Base-by-base conservation (phyloP, 1,140 invertebrate genomes). In the Heliconius congener region DNA sequence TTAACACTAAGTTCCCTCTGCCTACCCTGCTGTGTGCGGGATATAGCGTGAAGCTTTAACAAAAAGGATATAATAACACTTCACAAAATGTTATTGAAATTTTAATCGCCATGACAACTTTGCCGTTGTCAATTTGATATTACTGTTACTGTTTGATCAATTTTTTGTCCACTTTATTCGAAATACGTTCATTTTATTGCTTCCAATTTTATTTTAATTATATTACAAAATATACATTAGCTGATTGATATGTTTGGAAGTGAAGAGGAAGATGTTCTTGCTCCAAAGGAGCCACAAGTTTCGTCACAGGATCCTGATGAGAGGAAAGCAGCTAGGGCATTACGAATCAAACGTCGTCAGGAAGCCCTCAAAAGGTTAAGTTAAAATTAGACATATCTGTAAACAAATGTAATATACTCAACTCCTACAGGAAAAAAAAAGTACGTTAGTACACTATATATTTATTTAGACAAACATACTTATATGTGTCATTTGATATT, bases 261-360 rank as follows among this genome's bases (percentile, higher is more conserved):
- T 4, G 90, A 93, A 30, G 93, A 93, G n/a, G 93, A 95, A n/a
- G 87, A 94, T 84, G 91, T 94, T 30, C 82, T 94, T 75, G 93
- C 88, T 11, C 90, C 94, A 0, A 93, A 94, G 60, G 95, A 96
- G 82, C 95, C 95, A 16, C 95, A 95, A 55, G 87, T 96, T 23
- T 93, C 91, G 2, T 96, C 96, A 0, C 74, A 84, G 3, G 95
- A 96, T 90, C 94, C 96, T 8, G 91, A 93, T n/a, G 96, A 97
- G 88, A 88, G 96, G 66, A 97, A 96, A 90, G 92, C 96, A 11
- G 96, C 95, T 0, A 94, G 96, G 74, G 93, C 92, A 71, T 86
- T 96, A 27, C 94, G 96, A 77, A 96, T 96, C 83, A 95, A 96
- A 90, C 93, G 94, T 57, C 93, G 96, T 75, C 88, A 95, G 77